phyloP scores from a whole-genome alignment of 2,797 vertebrate species.

The Champsocephalus gunnari region DNA sequence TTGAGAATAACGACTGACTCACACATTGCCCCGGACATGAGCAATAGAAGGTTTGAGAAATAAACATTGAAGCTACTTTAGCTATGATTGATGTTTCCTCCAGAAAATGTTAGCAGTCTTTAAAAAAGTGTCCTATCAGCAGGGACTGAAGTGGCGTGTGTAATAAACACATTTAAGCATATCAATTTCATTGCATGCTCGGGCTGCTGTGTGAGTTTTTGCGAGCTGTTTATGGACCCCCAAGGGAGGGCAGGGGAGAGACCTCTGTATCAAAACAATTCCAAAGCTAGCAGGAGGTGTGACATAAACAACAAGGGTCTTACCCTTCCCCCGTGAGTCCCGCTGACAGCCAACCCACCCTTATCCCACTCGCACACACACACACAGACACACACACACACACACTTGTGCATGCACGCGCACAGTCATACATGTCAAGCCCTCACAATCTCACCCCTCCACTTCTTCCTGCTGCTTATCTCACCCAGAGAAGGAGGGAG shows the following conservation, averaged over 20 bases:
- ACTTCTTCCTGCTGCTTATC: constrained; percentile 52
- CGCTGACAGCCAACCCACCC: constrained; percentile 54
- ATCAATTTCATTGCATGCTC: constrained; percentile 59
- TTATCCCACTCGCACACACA: not conserved
- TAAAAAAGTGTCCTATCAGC: constrained; percentile 38
- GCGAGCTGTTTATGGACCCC: constrained; percentile 62
- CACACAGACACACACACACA: not conserved
- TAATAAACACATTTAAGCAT: constrained; percentile 56
- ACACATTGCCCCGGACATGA: constrained; percentile 1
- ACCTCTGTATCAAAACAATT: constrained; percentile 78
- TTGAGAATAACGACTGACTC: constrained; percentile 6
- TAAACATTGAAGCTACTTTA: constrained; percentile 28
- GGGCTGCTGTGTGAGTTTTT: constrained; percentile 57
- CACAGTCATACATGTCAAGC: constrained; percentile 49
- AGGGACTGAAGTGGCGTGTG: constrained; percentile 31
- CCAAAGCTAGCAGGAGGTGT: constrained; percentile 73
- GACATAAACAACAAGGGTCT: constrained; percentile 76
- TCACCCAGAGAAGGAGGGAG: constrained; percentile 31
- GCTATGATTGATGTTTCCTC: constrained; percentile 38
- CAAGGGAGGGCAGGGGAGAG: constrained; percentile 55
- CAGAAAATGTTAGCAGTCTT: constrained; percentile 20
- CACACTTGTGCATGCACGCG: not conserved
- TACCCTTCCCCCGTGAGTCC: constrained; percentile 57
- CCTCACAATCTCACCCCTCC: constrained; percentile 50
- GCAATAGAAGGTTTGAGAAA: not conserved